Conservation (phyloP, 2,113 vertebrate species). For the Hiodon tergisus region DNA sequence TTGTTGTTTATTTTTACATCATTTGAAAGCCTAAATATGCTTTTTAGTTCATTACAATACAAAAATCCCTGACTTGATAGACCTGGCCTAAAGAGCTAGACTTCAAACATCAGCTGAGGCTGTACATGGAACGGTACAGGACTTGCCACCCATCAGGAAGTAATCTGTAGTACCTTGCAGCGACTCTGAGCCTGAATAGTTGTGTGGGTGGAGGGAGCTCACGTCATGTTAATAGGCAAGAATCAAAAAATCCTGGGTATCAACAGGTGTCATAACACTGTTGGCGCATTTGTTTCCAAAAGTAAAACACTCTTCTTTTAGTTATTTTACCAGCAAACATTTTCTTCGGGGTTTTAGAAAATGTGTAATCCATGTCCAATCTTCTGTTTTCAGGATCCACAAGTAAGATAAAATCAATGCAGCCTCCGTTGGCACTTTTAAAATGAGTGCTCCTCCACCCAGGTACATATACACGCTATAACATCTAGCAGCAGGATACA, state of each 20-base stretch:
- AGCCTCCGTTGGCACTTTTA: conserved; percentile 1
- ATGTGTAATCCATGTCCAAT: conserved; percentile 6
- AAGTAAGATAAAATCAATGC: conserved; percentile 13
- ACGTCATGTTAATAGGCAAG: neutral
- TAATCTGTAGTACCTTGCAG: too few relatives aligned
- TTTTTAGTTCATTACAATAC: too few relatives aligned
- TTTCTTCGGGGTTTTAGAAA: neutral
- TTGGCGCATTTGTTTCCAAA: neutral
- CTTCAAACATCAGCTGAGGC: too few relatives aligned
- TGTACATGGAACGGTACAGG: too few relatives aligned
- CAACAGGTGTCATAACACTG: conserved; percentile 6
- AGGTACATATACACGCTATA: neutral
- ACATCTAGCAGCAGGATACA: conserved; percentile 1
- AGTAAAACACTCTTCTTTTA: conserved; percentile 2
- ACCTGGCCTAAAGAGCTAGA: too few relatives aligned
- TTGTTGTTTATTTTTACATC: too few relatives aligned
- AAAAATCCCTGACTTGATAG: too few relatives aligned
- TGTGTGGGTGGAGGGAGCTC: neutral
- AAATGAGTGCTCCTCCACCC: neutral
- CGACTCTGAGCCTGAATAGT: neutral
- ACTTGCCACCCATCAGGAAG: too few relatives aligned
- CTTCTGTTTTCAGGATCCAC: neutral
- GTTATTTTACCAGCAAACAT: neutral
- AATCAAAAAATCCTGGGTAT: neutral
- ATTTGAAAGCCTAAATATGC: too few relatives aligned